Evolutionary conservation across 2,113 vertebrate species (phyloP).

Genomic region (Gnathochromis pfefferi): DNA sequence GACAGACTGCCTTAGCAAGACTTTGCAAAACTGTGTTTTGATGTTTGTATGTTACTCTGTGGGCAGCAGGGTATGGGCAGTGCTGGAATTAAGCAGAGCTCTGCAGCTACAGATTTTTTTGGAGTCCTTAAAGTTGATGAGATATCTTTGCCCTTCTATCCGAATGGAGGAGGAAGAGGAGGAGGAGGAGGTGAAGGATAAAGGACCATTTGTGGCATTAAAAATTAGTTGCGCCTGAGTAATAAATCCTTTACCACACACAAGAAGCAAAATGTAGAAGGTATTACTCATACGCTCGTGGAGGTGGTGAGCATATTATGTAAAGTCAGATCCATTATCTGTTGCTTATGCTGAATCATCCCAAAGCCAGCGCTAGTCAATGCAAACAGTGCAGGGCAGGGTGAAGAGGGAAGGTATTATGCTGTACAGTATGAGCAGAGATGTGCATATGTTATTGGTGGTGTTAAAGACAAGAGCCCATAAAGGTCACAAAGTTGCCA

Average conservation of each 20-base stretch:
- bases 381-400: background rate
- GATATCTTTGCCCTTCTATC: constrained; percentile 11
- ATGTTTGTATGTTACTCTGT: constrained; percentile 6
- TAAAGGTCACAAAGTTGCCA: background rate
- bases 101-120: background rate
- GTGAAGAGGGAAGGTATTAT: background rate
- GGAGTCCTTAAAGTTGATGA: constrained; percentile 21
- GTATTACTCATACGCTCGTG: background rate
- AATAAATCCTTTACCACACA: background rate
- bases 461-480: background rate
- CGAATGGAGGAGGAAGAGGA: background rate
- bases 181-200: background rate
- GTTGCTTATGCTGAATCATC: background rate
- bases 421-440: background rate
- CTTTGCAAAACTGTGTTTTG: constrained; percentile 32
- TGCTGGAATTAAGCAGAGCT: constrained; percentile 45
- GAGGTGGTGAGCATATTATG: background rate
- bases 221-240: constrained; percentile 4
- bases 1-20: constrained; percentile 12
- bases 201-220: background rate
- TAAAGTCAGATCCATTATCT: background rate
- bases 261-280: background rate
- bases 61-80: constrained; percentile 12
- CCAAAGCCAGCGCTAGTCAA: background rate
- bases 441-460: background rate